A percentile compares a stretch with the other conserved stretches of the same genome.
phyloP scores from a whole-genome alignment of 92 coral and sea anemone species.

The Anthopleura xanthogrammica region DNA sequence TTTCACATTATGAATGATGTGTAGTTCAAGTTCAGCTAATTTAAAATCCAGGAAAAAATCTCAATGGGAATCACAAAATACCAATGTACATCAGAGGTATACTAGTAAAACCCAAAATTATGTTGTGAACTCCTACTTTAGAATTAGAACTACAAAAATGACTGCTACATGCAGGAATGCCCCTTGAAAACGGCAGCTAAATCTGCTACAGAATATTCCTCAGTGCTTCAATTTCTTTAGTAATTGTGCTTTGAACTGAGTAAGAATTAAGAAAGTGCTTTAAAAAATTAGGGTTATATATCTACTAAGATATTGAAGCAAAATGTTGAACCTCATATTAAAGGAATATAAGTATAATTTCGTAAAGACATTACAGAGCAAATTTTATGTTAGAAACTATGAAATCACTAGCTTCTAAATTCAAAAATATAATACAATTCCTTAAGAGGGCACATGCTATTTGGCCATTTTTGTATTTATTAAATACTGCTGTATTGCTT shows the following conservation, averaged over 20 bases:
- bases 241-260: neutral
- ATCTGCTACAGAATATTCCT: neutral
- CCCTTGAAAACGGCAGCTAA: neutral
- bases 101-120: too few species aligned
- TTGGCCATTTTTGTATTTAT: too few species aligned
- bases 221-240: neutral
- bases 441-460: too few species aligned
- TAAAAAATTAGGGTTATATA: constrained; percentile 1
- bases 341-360: too few species aligned
- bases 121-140: neutral
- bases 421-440: neutral
- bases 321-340: neutral
- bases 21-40: neutral
- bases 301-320: neutral
- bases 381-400: too few species aligned
- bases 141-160: constrained; percentile 19
- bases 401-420: neutral
- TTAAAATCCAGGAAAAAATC: neutral
- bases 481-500: too few species aligned
- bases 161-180: constrained; percentile 50
- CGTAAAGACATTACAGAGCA: too few species aligned
- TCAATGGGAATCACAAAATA: too few species aligned
- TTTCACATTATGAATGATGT: neutral
- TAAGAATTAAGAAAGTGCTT: neutral
- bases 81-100: neutral